Base-by-base conservation (phyloP, 2,113 vertebrate species). In the Phalacrocorax carbo region DNA sequence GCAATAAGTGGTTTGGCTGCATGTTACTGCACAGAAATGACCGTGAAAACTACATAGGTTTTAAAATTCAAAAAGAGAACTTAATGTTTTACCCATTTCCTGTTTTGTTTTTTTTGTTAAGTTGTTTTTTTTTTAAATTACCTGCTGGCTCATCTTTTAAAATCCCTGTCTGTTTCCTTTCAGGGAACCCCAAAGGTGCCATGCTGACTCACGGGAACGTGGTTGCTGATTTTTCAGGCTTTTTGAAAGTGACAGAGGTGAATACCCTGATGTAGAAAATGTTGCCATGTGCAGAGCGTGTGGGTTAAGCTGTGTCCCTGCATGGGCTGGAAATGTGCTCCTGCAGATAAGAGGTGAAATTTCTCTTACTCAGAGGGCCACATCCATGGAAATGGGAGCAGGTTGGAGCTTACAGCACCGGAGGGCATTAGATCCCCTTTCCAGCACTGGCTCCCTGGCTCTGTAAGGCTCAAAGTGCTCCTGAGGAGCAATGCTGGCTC, bases 211-310 rank as follows among this genome's bases (percentile, higher is more conserved):
- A 99, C 42, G 99, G 99, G 55, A 99, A 99, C 12, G 99, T 99
- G 90, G 99, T 99, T 52, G 99, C 99, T 9, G 99, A 99, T 97
- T 99, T 99, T 96, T 99, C 99, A 11, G 99, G 99, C 96, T 99
- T 99, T 97, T 98, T 99, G 93, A 99, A 99, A 99, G 99, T 99
- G 64, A 99, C 99, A 61, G 99, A 99, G 98, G 99, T 99, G 98
- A 98, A 98, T 98, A 98, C 95, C 86, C 98, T 82, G 78, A 68
- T 32, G 10, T 71, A 34, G 82, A 80, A 57, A 86, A 32, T 19
- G 15, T 96, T 96, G 29, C 85, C 16, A 0, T 7, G 34, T 66
- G 76, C 42, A 30, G 66, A 62, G 65, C 3, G 72, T 19, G 66
- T 3, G 83, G 77, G 81, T 90, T 70, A 68, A 78, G 78, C 85